Evolutionary conservation across 2,888 invertebrate genomes (phyloP).

Genomic region (Xylocampa areola): DNA sequence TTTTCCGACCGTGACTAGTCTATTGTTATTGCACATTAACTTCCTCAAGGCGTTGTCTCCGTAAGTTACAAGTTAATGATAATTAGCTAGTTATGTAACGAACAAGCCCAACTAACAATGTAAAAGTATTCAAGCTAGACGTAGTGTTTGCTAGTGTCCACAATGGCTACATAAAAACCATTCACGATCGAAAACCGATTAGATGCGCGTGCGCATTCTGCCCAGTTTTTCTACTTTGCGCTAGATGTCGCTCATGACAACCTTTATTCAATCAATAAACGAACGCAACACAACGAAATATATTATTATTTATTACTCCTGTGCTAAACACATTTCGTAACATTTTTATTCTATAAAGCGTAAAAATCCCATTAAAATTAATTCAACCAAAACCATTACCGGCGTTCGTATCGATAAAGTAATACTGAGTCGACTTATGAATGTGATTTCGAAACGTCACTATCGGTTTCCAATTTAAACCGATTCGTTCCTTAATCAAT

Average conservation of each 20-base stretch:
- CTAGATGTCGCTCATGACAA: conserved; percentile 76
- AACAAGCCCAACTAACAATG: conserved; percentile 47
- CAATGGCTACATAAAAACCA: conserved; percentile 55
- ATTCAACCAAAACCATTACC: conserved; percentile 89
- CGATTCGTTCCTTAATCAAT: conserved; percentile 90
- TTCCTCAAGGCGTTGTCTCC: conserved; percentile 81
- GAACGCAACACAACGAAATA: conserved; percentile 56
- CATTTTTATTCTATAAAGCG: conserved; percentile 88
- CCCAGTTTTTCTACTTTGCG: conserved; percentile 67
- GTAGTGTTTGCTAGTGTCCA: conserved; percentile 46
- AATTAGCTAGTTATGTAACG: conserved; percentile 65
- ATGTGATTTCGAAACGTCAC: conserved; percentile 89
- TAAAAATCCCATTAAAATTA: conserved; percentile 89
- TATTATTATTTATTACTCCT: conserved; percentile 82
- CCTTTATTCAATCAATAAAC: conserved; percentile 62
- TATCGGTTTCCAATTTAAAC: conserved; percentile 90
- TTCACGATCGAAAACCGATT: conserved; percentile 65
- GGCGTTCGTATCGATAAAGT: conserved; percentile 88
- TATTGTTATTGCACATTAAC: conserved; percentile 80
- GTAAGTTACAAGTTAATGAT: conserved; percentile 72
- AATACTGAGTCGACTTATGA: conserved; percentile 88
- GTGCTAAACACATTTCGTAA: conserved; percentile 86
- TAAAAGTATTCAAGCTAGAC: conserved; percentile 47
- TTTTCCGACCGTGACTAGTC: conserved; percentile 80
- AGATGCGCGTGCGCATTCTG: conserved; percentile 80